phyloP scores from a whole-genome alignment of 2,113 vertebrate species.

The Hypanus sabinus region DNA sequence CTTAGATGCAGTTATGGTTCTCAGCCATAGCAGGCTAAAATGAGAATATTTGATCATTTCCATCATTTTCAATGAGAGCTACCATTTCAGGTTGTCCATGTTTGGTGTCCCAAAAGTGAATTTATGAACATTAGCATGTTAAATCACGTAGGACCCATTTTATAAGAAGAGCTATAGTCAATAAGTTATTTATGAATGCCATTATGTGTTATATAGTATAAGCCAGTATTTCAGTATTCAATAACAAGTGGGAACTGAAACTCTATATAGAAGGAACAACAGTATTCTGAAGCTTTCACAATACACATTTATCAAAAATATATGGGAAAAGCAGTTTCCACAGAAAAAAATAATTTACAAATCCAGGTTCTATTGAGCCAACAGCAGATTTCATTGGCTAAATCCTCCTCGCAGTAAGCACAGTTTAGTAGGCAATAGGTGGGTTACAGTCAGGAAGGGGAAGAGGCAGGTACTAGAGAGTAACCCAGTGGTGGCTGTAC shows the following conservation, averaged over 20 bases:
- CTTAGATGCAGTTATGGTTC: no score
- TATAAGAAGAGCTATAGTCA: not conserved
- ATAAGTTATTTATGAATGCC: not conserved
- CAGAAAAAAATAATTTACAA: not conserved
- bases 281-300: not conserved
- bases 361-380: not conserved
- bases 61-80: no score
- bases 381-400: not conserved
- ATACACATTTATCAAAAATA: not conserved
- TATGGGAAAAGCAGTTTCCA: not conserved
- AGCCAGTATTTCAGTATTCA: not conserved
- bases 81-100: no score
- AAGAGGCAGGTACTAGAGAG: no score
- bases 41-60: no score
- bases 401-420: not conserved
- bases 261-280: not conserved
- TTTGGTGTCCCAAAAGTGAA: no score
- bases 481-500: no score
- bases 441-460: no score
- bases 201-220: not conserved
- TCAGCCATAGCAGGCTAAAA: no score
- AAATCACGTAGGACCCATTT: not conserved
- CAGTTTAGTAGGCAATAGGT: not conserved
- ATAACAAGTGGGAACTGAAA: not conserved
- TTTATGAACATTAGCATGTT: not conserved